Conservation (phyloP, 2,888 invertebrate species). For the Argyresthia albistria region DNA sequence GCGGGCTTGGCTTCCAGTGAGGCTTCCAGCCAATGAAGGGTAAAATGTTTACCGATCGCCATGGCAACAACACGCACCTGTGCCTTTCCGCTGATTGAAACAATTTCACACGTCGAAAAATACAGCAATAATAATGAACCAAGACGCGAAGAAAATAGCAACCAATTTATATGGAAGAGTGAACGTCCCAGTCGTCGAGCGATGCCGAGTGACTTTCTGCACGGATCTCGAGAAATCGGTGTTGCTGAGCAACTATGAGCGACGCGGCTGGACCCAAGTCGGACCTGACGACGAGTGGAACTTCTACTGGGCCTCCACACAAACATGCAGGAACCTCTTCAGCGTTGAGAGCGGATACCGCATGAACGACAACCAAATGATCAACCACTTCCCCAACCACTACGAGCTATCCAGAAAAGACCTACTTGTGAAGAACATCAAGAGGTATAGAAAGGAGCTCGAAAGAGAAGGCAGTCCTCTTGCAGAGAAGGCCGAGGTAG, state of each 20-base stretch:
- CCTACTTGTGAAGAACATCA: slow-evolving; percentile 95
- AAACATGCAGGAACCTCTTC: slow-evolving; percentile 92
- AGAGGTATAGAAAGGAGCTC: slow-evolving; percentile 92
- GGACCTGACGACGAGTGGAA: slow-evolving; percentile 96
- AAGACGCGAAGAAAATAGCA: slow-evolving; percentile 40
- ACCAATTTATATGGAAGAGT: slow-evolving; percentile 61
- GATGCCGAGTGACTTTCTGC: slow-evolving; percentile 76
- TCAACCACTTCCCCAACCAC: slow-evolving; percentile 97
- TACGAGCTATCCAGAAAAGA: slow-evolving; percentile 97
- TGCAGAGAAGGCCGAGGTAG: slow-evolving; percentile 79
- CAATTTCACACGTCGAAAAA: slow-evolving; percentile 7
- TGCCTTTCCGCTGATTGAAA: slow-evolving; percentile 12
- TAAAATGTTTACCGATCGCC: slow-evolving; percentile 33
- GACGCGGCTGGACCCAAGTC: slow-evolving; percentile 89
- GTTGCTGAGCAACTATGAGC: slow-evolving; percentile 91
- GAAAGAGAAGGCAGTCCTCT: slow-evolving; percentile 91
- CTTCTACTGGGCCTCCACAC: slow-evolving; percentile 95
- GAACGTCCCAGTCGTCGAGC: slow-evolving; percentile 46
- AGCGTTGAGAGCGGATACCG: slow-evolving; percentile 93
- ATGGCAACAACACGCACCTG: slow-evolving; percentile 42
- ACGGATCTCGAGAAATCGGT: slow-evolving; percentile 96
- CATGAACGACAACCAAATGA: slow-evolving; percentile 93
- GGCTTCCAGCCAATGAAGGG: slow-evolving; percentile 31
- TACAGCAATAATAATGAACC: slow-evolving; percentile 29
- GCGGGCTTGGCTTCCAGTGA: slow-evolving; percentile 26